Percentiles rank a stretch among this genome's conserved stretches.
Conservation (phyloP, 2,888 invertebrate genomes). For the Lasioglossum calceatum region DNA sequence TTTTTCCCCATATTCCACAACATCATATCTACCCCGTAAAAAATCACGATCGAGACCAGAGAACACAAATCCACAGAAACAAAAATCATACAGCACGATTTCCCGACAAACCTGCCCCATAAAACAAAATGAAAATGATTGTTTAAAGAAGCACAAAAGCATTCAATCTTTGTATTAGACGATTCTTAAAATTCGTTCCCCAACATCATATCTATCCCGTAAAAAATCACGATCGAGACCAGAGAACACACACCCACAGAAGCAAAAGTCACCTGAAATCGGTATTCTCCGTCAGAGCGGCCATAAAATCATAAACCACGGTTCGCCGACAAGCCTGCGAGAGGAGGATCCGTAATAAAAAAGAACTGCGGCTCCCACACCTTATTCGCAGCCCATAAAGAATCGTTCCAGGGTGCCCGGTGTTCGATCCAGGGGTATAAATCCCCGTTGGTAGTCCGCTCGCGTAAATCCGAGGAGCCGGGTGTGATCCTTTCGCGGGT, state of each 20-base stretch:
- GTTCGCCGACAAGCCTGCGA: neutral
- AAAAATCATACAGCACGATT: neutral
- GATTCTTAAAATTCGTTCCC: too few relatives aligned
- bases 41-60: too few relatives aligned
- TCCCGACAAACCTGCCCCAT: too few relatives aligned
- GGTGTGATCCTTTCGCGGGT: neutral
- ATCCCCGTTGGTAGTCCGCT: constrained; percentile 12
- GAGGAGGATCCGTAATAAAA: neutral
- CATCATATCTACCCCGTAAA: too few relatives aligned
- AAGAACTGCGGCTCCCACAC: neutral
- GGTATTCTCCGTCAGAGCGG: neutral
- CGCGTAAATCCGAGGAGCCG: neutral
- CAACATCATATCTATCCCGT: too few relatives aligned
- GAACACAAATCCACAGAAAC: neutral
- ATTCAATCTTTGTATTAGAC: too few relatives aligned
- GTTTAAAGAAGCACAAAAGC: too few relatives aligned
- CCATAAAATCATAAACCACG: neutral
- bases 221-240: too few relatives aligned
- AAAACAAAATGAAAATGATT: too few relatives aligned
- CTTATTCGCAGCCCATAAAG: neutral
- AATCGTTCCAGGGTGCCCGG: neutral
- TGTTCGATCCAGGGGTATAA: neutral
- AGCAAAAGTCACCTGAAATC: neutral
- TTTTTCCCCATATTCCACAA: too few relatives aligned
- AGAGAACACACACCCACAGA: neutral